Evolutionary conservation across 2,797 vertebrate genomes (phyloP).

Genomic region (Rhadinocentrus ornatus): DNA sequence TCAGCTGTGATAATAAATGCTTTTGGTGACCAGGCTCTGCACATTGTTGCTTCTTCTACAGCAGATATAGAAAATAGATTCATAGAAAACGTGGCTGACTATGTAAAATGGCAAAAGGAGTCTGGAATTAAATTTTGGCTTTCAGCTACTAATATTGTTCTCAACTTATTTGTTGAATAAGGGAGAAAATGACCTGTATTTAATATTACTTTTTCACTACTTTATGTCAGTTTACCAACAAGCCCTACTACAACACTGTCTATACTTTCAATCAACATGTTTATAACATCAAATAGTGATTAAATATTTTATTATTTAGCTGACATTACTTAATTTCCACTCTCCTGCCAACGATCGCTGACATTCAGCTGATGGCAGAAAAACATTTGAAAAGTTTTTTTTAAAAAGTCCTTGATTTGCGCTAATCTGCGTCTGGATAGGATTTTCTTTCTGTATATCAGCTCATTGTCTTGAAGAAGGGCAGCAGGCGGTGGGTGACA

Average conservation of each 20-base stretch:
- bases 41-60: constrained; percentile 12
- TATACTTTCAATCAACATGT: background rate
- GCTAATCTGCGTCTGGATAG: constrained; percentile 8
- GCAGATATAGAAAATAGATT: background rate
- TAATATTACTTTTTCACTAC: background rate
- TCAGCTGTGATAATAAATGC: constrained; percentile 75
- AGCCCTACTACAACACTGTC: background rate
- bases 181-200: background rate
- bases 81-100: background rate
- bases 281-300: constrained; percentile 12
- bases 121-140: background rate
- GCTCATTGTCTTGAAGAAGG: constrained; percentile 21
- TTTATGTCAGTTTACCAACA: background rate
- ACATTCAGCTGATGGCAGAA: constrained; percentile 17
- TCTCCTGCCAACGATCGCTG: constrained; percentile 2
- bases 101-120: background rate
- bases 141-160: background rate
- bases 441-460: constrained; percentile 16
- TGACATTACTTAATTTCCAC: constrained; percentile 7
- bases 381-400: constrained; percentile 12
- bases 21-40: constrained; percentile 17
- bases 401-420: constrained; percentile 12
- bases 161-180: background rate
- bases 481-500: constrained; percentile 15
- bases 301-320: constrained; percentile 17